Base-by-base conservation (phyloP, 2,888 invertebrate genomes). In the Lycia hirtaria region DNA sequence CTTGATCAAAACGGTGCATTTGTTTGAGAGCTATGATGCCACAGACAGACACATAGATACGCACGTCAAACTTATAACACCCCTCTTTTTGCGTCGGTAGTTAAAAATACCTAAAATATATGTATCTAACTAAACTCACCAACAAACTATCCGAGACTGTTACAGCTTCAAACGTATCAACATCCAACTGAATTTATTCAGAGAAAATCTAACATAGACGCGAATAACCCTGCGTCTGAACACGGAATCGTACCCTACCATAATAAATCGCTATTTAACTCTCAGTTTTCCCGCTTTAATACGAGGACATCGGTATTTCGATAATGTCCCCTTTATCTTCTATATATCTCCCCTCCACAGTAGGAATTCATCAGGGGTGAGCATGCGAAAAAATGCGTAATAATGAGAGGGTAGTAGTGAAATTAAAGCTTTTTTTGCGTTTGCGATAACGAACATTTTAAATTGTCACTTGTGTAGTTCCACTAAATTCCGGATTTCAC, bases 271-370 rank as follows among this genome's bases (percentile, higher is more conserved):
- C 77, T 78, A 86, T 87, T 88, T 83, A 85, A 88, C 83, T 85
- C 85, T 85, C 87, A 86, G 84, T 87, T 81, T 80, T 83, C 78
- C 83, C 81, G 85, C 74, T 87, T 87, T 86, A 87, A 87, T 88
- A 85, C 85, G 78, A 81, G 80, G 82, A 87, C 88, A 88, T 85
- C 78, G 90, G 88, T 84, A 90, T 89, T 88, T 89, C 88, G 89
- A 88, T 91, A 90, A 91, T 89, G 87, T 76, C 74, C 76, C 80
- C 81, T 87, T 87, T 90, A 90, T 91, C 90, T 88, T 64, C 79
- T 70, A 78, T 77, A 74, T 65, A 85, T 88, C 87, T 82, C 85
- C 84, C 85, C 87, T 79, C 73, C 64, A 72, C 64, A 61, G 64
- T 67, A 71, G 72, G 85, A 87, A 88, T 88, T 84, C 83, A 83